These are phyloP conservation scores for Cremastinae sp. DNA, from an alignment of 2,888 invertebrate species.

Conservation along the genomic window DNA sequence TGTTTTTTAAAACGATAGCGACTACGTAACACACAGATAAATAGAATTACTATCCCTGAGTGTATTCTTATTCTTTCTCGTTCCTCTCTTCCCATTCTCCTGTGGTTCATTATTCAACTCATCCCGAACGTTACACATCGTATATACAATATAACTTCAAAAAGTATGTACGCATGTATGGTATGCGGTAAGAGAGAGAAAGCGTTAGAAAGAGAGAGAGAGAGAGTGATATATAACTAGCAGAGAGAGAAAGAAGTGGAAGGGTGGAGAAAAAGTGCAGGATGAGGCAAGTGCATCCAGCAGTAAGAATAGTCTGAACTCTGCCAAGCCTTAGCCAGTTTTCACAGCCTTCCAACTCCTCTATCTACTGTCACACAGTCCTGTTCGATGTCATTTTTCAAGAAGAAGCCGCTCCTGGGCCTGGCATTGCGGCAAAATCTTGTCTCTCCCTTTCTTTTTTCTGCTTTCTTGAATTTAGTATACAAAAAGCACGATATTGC, in stretches of 20 bases:
- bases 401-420: slow-evolving; percentile 51
- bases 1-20: slow-evolving; percentile 69
- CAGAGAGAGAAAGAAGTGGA: slow-evolving; percentile 46
- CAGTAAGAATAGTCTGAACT: slow-evolving; percentile 47
- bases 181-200: background rate
- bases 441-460: slow-evolving; percentile 19
- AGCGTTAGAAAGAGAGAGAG: slow-evolving; percentile 46
- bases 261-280: slow-evolving; percentile 31
- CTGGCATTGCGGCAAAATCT: slow-evolving; percentile 46
- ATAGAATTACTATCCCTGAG: slow-evolving; percentile 67
- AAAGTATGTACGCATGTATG: slow-evolving; percentile 45
- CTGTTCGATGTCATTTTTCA: slow-evolving; percentile 66
- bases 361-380: slow-evolving; percentile 62
- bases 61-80: slow-evolving; percentile 61
- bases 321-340: slow-evolving; percentile 54
- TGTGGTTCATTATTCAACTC: too few species aligned
- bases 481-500: slow-evolving; percentile 52
- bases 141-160: slow-evolving; percentile 42
- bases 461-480: slow-evolving; percentile 49
- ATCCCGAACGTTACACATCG: slow-evolving; percentile 50
- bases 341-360: slow-evolving; percentile 33
- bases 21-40: slow-evolving; percentile 74
- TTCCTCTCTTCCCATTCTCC: slow-evolving; percentile 34
- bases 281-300: slow-evolving; percentile 44
- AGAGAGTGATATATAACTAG: slow-evolving; percentile 34